Conservation (phyloP, 2,113 vertebrate genomes). For the Maylandia zebra region DNA sequence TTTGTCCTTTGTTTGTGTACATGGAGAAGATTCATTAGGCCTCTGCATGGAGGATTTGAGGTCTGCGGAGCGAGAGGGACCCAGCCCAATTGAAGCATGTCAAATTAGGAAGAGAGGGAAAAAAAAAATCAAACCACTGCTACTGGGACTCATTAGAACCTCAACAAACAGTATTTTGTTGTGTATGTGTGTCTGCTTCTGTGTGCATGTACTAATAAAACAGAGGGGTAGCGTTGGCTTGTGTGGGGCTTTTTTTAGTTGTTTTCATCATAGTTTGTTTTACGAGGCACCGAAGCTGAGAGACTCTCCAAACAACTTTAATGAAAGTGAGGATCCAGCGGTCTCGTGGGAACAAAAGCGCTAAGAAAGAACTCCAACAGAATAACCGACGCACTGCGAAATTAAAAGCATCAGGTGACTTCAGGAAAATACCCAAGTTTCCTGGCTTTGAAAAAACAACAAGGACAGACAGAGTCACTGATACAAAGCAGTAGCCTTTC, state of each 20-base stretch:
- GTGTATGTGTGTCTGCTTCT: conserved; percentile 23
- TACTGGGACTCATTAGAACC: conserved; percentile 72
- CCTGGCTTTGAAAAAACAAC: neutral
- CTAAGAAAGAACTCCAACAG: conserved; percentile 6
- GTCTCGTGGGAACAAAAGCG: conserved; percentile 34
- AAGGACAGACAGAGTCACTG: neutral
- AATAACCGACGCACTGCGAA: conserved; percentile 12
- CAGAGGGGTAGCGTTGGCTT: conserved; percentile 3
- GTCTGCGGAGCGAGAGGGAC: conserved; percentile 42
- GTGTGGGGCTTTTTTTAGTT: conserved; percentile 36
- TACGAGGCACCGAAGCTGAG: conserved; percentile 40
- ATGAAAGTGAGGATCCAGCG: conserved; percentile 49
- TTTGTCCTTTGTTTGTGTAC: conserved; percentile 51
- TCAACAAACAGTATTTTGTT: conserved; percentile 53
- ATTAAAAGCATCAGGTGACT: conserved; percentile 46
- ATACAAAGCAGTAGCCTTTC: neutral
- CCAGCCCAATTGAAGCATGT: conserved; percentile 71
- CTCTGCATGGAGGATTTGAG: conserved; percentile 54
- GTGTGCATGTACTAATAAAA: conserved; percentile 37
- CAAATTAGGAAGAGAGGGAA: conserved; percentile 58
- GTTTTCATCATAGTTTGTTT: conserved; percentile 62
- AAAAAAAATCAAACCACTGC: conserved; percentile 46
- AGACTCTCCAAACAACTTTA: conserved; percentile 58
- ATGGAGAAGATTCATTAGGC: conserved; percentile 63
- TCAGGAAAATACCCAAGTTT: conserved; percentile 30